These are phyloP conservation scores for Volucella bombylans DNA, from an alignment of 2,888 invertebrate genomes.

Conservation along the genomic window DNA sequence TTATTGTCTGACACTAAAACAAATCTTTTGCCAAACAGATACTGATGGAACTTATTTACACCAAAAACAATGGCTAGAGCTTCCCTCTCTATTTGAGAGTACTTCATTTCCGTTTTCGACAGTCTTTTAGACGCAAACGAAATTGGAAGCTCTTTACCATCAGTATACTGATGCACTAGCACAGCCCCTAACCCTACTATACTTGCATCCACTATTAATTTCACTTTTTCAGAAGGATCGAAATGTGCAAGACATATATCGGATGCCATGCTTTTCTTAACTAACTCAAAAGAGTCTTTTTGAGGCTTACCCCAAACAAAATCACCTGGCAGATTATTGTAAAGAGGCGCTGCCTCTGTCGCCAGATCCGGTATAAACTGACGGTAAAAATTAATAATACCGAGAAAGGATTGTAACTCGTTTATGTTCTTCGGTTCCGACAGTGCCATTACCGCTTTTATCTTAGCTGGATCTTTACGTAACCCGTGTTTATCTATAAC, in stretches of 20 bases:
- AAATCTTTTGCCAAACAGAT: slow-evolving; percentile 46
- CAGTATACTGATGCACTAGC: slow-evolving; percentile 76
- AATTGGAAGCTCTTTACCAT: slow-evolving; percentile 78
- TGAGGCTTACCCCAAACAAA: not conserved
- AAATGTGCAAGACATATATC: slow-evolving; percentile 67
- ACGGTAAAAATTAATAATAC: slow-evolving; percentile 56
- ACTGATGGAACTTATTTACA: slow-evolving; percentile 78
- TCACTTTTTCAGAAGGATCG: slow-evolving; percentile 71
- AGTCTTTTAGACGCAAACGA: slow-evolving; percentile 78
- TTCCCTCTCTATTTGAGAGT: slow-evolving; percentile 77
- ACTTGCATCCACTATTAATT: slow-evolving; percentile 76
- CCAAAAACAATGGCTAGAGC: slow-evolving; percentile 78
- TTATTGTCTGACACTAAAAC: slow-evolving; percentile 54
- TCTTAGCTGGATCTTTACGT: slow-evolving; percentile 75
- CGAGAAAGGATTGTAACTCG: slow-evolving; percentile 75
- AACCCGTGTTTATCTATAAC: slow-evolving; percentile 76
- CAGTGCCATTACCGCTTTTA: slow-evolving; percentile 53
- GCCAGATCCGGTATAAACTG: slow-evolving; percentile 30
- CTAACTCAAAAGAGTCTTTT: no score
- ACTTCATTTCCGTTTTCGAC: slow-evolving; percentile 75
- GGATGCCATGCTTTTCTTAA: no score
- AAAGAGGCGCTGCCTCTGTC: not conserved
- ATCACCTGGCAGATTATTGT: not conserved
- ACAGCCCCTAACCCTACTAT: slow-evolving; percentile 76
- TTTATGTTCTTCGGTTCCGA: not conserved